Conservation (phyloP, 53 echinoderm and acorn worm species). For the Stichopus horrens region DNA sequence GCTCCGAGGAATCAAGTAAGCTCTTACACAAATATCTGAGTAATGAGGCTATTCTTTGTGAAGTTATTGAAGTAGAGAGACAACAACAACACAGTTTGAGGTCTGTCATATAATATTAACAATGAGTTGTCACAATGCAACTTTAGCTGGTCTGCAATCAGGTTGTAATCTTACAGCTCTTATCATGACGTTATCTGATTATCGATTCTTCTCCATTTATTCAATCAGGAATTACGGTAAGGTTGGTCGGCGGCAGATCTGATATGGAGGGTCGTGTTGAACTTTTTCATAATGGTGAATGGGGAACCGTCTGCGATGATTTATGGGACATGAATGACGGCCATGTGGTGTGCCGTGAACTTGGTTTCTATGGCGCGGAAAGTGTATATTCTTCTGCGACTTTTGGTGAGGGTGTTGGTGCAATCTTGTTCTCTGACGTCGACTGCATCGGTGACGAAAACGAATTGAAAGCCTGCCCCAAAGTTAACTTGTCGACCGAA, state of each 20-base stretch:
- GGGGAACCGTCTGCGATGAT: neutral
- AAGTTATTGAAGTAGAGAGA: too few relatives aligned
- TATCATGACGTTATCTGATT: too few relatives aligned
- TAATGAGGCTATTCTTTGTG: too few relatives aligned
- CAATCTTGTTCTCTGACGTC: neutral
- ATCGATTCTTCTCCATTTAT: too few relatives aligned
- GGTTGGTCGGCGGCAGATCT: neutral
- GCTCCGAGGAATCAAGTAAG: neutral
- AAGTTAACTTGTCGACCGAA: neutral
- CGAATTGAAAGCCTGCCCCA: neutral
- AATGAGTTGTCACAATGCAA: too few relatives aligned
- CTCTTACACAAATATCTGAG: neutral
- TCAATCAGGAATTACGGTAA: neutral
- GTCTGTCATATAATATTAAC: too few relatives aligned
- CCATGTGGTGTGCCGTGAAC: neutral
- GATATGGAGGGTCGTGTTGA: neutral
- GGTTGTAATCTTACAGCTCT: too few relatives aligned
- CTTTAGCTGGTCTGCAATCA: too few relatives aligned
- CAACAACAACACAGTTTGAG: too few relatives aligned
- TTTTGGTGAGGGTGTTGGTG: neutral
- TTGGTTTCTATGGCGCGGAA: neutral
- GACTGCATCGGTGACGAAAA: neutral
- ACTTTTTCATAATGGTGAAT: neutral
- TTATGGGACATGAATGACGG: neutral
- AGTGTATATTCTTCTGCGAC: neutral